A percentile compares a stretch with the other conserved stretches of the same genome.
phyloP scores from a whole-genome alignment of 2,888 invertebrate genomes.

The Brachynemurus nebulosus region DNA sequence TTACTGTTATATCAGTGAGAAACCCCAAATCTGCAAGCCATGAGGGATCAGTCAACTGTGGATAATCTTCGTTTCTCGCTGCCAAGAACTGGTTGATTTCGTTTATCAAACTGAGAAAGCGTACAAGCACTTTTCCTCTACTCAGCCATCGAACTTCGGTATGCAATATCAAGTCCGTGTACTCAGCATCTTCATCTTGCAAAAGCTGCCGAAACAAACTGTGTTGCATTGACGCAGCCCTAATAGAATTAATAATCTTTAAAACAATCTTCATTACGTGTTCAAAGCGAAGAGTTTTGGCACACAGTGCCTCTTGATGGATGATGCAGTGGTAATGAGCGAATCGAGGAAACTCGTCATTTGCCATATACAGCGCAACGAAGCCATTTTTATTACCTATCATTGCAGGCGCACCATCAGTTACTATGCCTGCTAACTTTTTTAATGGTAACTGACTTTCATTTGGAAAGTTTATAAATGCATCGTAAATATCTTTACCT shows the following conservation, averaged over 20 bases:
- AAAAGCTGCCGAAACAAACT: background rate
- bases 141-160: too few relatives aligned
- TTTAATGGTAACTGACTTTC: constrained; percentile 14
- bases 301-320: constrained; percentile 15
- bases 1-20: too few relatives aligned
- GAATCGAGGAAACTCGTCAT: constrained; percentile 14
- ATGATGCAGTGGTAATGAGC: constrained; percentile 15
- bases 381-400: too few relatives aligned
- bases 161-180: too few relatives aligned
- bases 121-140: too few relatives aligned
- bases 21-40: too few relatives aligned
- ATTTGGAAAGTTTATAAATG: constrained; percentile 16
- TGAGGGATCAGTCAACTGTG: too few relatives aligned
- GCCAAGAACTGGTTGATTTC: too few relatives aligned
- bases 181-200: background rate
- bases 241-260: constrained; percentile 8
- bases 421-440: constrained; percentile 18
- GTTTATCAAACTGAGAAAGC: too few relatives aligned
- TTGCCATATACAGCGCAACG: constrained; percentile 14
- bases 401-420: too few relatives aligned
- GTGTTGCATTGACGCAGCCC: constrained; percentile 1
- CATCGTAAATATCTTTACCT: constrained; percentile 18
- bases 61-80: too few relatives aligned
- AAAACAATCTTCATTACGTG: constrained; percentile 9
- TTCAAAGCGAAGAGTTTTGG: constrained; percentile 11